A percentile compares a stretch with the other conserved stretches of the same genome.
Conservation (phyloP, 1,140 invertebrate genomes). For the Linepithema humile region DNA sequence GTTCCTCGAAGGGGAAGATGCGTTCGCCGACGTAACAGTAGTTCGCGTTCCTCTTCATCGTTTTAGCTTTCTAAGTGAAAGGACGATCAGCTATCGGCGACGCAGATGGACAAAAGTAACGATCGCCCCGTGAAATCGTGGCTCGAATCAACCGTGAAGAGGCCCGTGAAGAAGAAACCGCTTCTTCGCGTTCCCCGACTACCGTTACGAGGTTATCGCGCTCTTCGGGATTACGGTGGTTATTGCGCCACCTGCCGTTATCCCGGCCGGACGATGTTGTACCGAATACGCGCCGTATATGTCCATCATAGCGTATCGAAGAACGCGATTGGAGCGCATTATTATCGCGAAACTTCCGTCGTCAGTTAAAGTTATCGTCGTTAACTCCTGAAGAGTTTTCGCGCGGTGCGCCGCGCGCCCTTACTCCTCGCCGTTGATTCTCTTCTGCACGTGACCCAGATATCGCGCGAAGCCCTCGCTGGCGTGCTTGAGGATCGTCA, state of each 20-base stretch:
- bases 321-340: background rate
- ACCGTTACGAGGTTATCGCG: conserved; percentile 3
- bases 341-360: background rate
- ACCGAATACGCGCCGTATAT: background rate
- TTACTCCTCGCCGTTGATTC: conserved; percentile 82
- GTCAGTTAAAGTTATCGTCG: background rate
- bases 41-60: conserved; percentile 24
- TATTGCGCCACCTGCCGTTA: background rate
- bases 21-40: conserved; percentile 30
- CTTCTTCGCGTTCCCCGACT: conserved; percentile 17
- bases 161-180: background rate
- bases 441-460: conserved; percentile 83
- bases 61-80: conserved; percentile 59
- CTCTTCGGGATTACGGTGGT: background rate
- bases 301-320: background rate
- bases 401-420: background rate
- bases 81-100: conserved; percentile 3
- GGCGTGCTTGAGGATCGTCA: conserved; percentile 84
- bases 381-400: background rate
- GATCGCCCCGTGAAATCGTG: conserved; percentile 35
- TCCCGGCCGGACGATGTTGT: background rate
- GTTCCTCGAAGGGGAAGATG: background rate
- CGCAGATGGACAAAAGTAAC: background rate
- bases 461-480: conserved; percentile 84
- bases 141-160: conserved; percentile 24